Evolutionary conservation across 2,797 vertebrate genomes (phyloP), one percentile per base, ranked within the genome.

Genomic region (Alca torda): DNA sequence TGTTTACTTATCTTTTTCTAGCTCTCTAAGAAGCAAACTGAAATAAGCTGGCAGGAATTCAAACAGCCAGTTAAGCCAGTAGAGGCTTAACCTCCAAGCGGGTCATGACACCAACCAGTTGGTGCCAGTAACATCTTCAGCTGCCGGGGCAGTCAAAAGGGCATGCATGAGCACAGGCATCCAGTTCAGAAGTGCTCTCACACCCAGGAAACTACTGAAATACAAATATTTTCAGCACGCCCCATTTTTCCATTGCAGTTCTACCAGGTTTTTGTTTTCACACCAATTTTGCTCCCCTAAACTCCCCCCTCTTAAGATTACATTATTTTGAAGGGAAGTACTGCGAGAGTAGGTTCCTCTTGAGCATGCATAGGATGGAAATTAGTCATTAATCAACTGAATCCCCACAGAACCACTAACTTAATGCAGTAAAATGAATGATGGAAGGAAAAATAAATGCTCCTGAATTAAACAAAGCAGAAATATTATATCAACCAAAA

Each of bases 371-470:
- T 9, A 93, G 80, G 48, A 89, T 93, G 50, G 70, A 97, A 97
- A 97, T 95, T 92, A 95, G 76, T 96, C 95, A 97, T 96, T 95
- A 97, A 97, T 94, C 93, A 97, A 95, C 76, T 79, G 93, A 97
- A 78, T 93, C 81, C 83, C 87, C 59, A 63, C 28, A 77, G 90
- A 94, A 76, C 28, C 83, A 93, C 94, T 95, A 95, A 96, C 46
- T 84, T 96, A 97, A 96, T 96, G 41, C 26, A 83, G 39, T 81
- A 80, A 94, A 97, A 94, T 95, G 90, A 92, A 96, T 92, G 83
- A 97, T 95, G 69, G 88, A 96, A 94, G n/a, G 73, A 82, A 96
- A 96, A 96, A 95, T 89, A 96, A 96, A 94, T 88, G 77, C 39
- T 61, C 85, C 45, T 69, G 87, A 96, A 97, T 96, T 85, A 95